phyloP scores from a whole-genome alignment of 1,140 invertebrate species.

The Drosophila jambulina region DNA sequence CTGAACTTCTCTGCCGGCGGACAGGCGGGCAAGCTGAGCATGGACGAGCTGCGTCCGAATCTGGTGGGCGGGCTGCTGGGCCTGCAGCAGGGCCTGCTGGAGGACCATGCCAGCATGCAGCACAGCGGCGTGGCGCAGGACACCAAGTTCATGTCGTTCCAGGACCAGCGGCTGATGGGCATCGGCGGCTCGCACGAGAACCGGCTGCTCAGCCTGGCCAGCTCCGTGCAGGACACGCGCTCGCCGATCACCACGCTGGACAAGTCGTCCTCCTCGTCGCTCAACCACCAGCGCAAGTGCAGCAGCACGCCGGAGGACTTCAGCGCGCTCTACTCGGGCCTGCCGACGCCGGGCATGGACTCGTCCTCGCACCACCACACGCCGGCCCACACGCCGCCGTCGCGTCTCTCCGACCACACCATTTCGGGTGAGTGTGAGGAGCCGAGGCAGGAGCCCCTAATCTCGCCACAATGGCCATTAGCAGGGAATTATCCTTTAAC shows the following conservation, averaged over 20 bases:
- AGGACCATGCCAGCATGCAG: conserved; percentile 88
- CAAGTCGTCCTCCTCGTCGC: conserved; percentile 85
- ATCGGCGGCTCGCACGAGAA: conserved; percentile 85
- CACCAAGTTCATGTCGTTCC: conserved; percentile 85
- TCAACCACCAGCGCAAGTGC: conserved; percentile 89
- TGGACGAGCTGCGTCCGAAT: conserved; percentile 94
- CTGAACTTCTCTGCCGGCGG: conserved; percentile 92
- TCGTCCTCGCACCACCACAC: conserved; percentile 86
- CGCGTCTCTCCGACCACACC: conserved; percentile 84
- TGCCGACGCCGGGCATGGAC: conserved; percentile 85
- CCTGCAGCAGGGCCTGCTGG: conserved; percentile 89
- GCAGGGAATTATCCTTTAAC: conserved; percentile 48
- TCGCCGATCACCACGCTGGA: conserved; percentile 84
- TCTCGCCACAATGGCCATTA: conserved; percentile 46
- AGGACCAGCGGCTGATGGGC: conserved; percentile 86
- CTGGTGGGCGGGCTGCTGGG: conserved; percentile 91
- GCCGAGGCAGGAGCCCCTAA: not conserved
- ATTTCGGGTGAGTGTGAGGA: conserved; percentile 77
- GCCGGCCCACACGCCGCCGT: conserved; percentile 88
- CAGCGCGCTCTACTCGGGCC: conserved; percentile 89
- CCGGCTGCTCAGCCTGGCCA: conserved; percentile 83
- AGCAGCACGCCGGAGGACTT: conserved; percentile 93
- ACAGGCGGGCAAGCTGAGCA: conserved; percentile 86
- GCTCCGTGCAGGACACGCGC: conserved; percentile 82
- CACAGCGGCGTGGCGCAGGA: conserved; percentile 79